phyloP scores from a whole-genome alignment of 1,140 invertebrate species.

The Planococcus citri region DNA sequence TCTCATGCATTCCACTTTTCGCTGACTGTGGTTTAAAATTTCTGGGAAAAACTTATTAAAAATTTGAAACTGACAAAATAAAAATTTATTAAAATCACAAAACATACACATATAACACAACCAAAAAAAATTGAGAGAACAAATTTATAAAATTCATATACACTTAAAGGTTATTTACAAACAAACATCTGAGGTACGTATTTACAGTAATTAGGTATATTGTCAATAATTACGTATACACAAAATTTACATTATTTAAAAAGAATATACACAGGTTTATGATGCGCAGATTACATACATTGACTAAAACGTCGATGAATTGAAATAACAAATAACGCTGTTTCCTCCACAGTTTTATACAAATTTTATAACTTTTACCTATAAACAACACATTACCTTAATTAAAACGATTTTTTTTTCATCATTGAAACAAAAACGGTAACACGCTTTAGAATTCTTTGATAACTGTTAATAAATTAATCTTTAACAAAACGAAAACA shows the following conservation, averaged over 20 bases:
- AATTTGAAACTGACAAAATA: not conserved
- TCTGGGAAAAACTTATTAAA: too few species aligned
- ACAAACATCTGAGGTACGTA: not conserved
- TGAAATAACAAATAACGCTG: not conserved
- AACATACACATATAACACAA: conserved; percentile 20
- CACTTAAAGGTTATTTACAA: not conserved
- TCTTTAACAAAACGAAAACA: not conserved
- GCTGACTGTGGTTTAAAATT: too few species aligned
- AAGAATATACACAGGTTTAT: not conserved
- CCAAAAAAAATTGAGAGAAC: not conserved
- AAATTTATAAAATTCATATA: conserved; percentile 12
- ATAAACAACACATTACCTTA: too few species aligned
- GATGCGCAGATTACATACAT: not conserved
- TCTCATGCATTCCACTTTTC: too few species aligned
- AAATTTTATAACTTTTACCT: too few species aligned
- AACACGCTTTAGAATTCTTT: not conserved
- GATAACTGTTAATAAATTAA: not conserved
- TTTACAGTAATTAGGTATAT: not conserved
- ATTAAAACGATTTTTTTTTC: not conserved
- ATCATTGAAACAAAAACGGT: not conserved
- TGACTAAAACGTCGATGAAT: not conserved
- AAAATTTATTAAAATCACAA: conserved; percentile 16
- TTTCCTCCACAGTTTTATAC: too few species aligned
- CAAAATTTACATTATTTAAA: not conserved
- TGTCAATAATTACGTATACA: conserved; percentile 17